Conservation (phyloP, 92 coral and sea anemone genomes). For the Hydrozoanthus gracilis region DNA sequence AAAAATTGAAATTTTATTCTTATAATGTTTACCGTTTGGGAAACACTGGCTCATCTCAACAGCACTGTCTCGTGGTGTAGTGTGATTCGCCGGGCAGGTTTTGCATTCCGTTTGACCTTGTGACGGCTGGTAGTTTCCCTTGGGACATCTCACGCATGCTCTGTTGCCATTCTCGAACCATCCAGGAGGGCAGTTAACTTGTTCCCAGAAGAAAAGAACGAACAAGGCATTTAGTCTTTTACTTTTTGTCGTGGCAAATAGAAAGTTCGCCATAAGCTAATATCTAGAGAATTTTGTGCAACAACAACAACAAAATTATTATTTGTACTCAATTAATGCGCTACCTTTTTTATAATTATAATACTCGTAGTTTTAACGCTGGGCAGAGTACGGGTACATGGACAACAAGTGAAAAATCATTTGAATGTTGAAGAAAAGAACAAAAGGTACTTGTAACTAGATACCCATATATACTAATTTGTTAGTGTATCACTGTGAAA, state of each 20-base stretch:
- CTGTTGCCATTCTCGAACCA: constrained; percentile 44
- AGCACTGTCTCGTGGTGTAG: constrained; percentile 32
- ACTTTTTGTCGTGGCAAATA: too few species aligned
- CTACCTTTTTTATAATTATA: too few species aligned
- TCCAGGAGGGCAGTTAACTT: constrained; percentile 60
- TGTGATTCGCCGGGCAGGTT: constrained; percentile 30
- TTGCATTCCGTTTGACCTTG: constrained; percentile 50
- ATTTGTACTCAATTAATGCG: too few species aligned
- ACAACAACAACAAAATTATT: too few species aligned
- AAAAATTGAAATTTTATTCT: too few species aligned
- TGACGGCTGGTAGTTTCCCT: constrained; percentile 55
- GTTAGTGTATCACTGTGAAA: background rate
- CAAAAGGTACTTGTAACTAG: too few species aligned
- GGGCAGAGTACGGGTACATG: too few species aligned
- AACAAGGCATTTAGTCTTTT: background rate
- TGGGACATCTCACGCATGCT: constrained; percentile 51
- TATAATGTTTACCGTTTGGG: constrained; percentile 37
- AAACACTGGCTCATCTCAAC: constrained; percentile 44
- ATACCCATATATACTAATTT: background rate
- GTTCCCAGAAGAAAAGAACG: background rate
- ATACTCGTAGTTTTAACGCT: too few species aligned
- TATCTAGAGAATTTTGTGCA: too few species aligned
- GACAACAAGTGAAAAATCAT: too few species aligned
- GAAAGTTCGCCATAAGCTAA: too few species aligned
- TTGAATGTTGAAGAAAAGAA: too few species aligned